Evolutionary conservation across 2,113 vertebrate genomes (phyloP).

Genomic region (Scomber colias): DNA sequence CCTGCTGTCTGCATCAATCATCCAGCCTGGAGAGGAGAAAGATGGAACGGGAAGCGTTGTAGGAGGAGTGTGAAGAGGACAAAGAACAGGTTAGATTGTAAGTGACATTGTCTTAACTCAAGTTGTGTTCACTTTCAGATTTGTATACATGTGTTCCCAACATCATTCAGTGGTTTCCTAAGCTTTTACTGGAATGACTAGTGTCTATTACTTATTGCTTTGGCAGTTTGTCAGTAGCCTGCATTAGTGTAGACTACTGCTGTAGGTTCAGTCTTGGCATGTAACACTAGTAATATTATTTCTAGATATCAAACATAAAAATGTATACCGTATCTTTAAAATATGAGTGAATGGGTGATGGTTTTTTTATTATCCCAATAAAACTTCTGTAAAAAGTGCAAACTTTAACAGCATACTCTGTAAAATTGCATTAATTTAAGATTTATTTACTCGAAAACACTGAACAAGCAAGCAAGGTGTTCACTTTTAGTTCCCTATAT

Average conservation of each 20-base stretch:
- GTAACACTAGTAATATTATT: too few species aligned
- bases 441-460: slow-evolving; percentile 1
- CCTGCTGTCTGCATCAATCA: slow-evolving; percentile 98
- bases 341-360: background rate
- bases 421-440: background rate
- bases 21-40: slow-evolving; percentile 89
- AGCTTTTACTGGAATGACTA: background rate
- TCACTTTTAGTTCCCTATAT: slow-evolving; percentile 9
- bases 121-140: too few species aligned
- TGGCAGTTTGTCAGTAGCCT: background rate
- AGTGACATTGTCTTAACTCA: too few species aligned
- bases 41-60: background rate
- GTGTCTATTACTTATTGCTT: background rate
- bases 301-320: too few species aligned
- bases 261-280: too few species aligned
- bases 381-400: background rate
- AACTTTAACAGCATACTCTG: background rate
- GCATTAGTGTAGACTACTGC: too few species aligned
- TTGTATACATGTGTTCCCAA: too few species aligned
- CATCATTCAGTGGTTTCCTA: background rate
- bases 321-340: too few species aligned
- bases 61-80: background rate
- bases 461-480: background rate
- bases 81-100: background rate
- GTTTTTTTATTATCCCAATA: background rate